These are phyloP conservation scores for Gorilla gorilla DNA, from an alignment of 2,113 vertebrate genomes.

Conservation along the genomic window DNA sequence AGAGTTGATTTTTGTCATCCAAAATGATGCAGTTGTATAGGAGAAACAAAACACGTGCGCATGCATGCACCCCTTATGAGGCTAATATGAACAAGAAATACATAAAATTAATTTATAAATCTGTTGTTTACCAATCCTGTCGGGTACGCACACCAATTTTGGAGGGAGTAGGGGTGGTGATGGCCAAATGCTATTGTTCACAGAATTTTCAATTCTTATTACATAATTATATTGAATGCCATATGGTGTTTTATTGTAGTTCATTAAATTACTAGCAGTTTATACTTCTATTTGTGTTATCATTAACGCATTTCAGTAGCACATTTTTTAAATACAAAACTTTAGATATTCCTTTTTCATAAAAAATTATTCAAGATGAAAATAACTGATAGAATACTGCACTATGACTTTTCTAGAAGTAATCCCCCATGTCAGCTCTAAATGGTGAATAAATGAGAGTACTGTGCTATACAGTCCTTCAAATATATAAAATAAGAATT, in stretches of 20 bases:
- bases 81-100: background rate
- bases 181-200: constrained; percentile 57
- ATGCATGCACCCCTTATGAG: background rate
- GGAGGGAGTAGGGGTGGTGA: background rate
- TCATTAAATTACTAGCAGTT: constrained; percentile 57
- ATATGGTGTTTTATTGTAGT: constrained; percentile 60
- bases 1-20: background rate
- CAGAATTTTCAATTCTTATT: constrained; percentile 53
- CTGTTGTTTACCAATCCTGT: constrained; percentile 51
- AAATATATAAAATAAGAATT: background rate
- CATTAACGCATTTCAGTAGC: constrained; percentile 27
- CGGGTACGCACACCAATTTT: constrained; percentile 18
- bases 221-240: constrained; percentile 60
- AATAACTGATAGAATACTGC: constrained; percentile 29
- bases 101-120: constrained; percentile 39
- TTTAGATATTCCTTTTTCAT: constrained; percentile 35
- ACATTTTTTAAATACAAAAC: constrained; percentile 21
- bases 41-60: background rate
- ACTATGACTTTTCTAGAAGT: background rate
- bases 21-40: background rate
- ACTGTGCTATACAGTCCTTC: background rate
- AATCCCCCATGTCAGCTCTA: background rate
- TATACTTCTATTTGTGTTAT: constrained; percentile 53
- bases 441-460: background rate
- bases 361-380: constrained; percentile 37